Evolutionary conservation across 1,140 invertebrate genomes (phyloP).

Genomic region (Drosophila nasuta): DNA sequence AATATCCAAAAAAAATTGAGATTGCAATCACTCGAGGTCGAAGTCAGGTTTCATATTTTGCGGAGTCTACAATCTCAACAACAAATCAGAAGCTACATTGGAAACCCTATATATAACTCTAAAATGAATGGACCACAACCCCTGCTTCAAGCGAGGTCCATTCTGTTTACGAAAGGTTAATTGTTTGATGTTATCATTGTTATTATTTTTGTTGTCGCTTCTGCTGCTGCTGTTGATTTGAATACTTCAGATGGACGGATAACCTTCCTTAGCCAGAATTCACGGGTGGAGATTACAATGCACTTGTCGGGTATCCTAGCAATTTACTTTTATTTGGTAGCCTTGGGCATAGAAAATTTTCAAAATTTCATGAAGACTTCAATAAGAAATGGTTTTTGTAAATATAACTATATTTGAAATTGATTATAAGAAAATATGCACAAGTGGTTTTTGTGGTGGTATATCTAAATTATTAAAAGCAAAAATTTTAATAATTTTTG

Average conservation of each 20-base stretch:
- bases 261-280: conserved; percentile 20
- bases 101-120: conserved; percentile 27
- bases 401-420: no score
- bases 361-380: conserved; percentile 12
- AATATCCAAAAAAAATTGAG: conserved; percentile 41
- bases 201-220: conserved; percentile 20
- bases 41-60: conserved; percentile 38
- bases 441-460: no score
- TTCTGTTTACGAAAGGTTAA: conserved; percentile 63
- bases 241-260: conserved; percentile 53
- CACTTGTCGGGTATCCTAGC: conserved; percentile 73
- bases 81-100: conserved; percentile 31
- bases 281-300: background rate
- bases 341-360: conserved; percentile 24
- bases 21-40: conserved; percentile 52
- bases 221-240: conserved; percentile 23
- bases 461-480: no score
- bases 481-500: no score
- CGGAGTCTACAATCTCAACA: conserved; percentile 44
- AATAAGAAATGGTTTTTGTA: no score
- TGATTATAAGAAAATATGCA: no score
- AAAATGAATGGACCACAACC: conserved; percentile 20
- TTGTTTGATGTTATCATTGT: conserved; percentile 60
- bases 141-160: conserved; percentile 24
- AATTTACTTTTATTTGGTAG: conserved; percentile 49